These are phyloP conservation scores for Pristionchus exspectatus DNA, from an alignment of 2,888 invertebrate species.

Conservation along the genomic window DNA sequence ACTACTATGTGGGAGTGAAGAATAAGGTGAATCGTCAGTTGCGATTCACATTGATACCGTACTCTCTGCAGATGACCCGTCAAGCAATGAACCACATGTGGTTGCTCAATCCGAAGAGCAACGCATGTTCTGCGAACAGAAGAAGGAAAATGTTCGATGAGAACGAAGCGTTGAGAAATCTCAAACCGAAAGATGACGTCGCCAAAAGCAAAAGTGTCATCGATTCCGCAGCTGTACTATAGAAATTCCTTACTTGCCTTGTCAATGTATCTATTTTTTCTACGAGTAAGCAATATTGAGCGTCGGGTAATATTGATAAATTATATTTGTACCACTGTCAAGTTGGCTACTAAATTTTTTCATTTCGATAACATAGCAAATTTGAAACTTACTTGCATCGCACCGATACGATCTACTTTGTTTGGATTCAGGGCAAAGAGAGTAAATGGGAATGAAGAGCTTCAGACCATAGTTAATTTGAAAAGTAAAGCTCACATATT, in stretches of 20 bases:
- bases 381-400: background rate
- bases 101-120: slow-evolving; percentile 65
- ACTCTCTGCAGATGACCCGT: slow-evolving; percentile 61
- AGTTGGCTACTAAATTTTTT: no score
- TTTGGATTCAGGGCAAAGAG: background rate
- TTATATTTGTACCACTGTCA: background rate
- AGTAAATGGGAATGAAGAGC: background rate
- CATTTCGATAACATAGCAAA: background rate
- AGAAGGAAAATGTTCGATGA: slow-evolving; percentile 50
- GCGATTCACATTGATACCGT: background rate
- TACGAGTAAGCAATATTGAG: background rate
- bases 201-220: background rate
- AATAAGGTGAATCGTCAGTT: slow-evolving; percentile 65
- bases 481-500: slow-evolving; percentile 56
- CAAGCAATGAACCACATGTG: slow-evolving; percentile 74
- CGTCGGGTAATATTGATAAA: slow-evolving; percentile 24
- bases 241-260: background rate
- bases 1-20: slow-evolving; percentile 75
- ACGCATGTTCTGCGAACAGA: slow-evolving; percentile 56
- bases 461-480: background rate
- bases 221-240: slow-evolving; percentile 15
- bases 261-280: background rate
- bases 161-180: background rate
- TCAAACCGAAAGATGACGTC: background rate
- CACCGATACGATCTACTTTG: background rate